A percentile compares a stretch with the other conserved stretches of the same genome.
Evolutionary conservation across 2,113 vertebrate genomes (phyloP).

Genomic region (Argyrosomus japonicus): DNA sequence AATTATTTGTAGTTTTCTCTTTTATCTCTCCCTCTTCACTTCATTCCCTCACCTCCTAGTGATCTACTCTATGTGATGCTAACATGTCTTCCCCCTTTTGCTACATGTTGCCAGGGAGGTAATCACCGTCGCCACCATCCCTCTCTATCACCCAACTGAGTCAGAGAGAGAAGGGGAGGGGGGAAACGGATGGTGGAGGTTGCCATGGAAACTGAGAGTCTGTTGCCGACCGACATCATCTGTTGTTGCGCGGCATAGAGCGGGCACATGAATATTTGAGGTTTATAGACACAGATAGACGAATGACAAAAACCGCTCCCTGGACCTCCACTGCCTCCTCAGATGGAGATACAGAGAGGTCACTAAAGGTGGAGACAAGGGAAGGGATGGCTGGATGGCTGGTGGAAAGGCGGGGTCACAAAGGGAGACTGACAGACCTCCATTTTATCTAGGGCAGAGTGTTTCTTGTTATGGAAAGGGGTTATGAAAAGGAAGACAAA

Average conservation of each 20-base stretch:
- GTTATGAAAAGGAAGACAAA: conserved; percentile 18
- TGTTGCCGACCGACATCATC: conserved; percentile 73
- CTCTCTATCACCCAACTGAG: conserved; percentile 47
- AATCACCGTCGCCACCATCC: conserved; percentile 25
- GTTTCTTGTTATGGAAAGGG: conserved; percentile 40
- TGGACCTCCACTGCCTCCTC: conserved; percentile 24
- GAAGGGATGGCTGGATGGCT: conserved; percentile 13
- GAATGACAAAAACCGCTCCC: conserved; percentile 37
- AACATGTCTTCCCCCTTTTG: conserved; percentile 9
- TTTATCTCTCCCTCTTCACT: neutral
- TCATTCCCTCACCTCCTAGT: conserved; percentile 4
- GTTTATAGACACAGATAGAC: conserved; percentile 66
- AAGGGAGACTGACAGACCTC: conserved; percentile 53
- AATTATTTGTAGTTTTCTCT: conserved; percentile 21
- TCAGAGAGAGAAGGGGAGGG: conserved; percentile 21
- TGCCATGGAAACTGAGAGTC: conserved; percentile 81
- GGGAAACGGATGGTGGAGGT: conserved; percentile 60
- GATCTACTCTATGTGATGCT: conserved; percentile 43
- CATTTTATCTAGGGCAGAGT: conserved; percentile 64
- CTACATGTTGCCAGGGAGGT: conserved; percentile 50
- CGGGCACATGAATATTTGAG: conserved; percentile 78
- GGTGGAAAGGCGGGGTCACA: conserved; percentile 47
- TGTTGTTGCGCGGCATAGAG: conserved; percentile 49
- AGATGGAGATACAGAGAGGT: conserved; percentile 41
- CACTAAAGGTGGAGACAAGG: conserved; percentile 2